Evolutionary conservation across 23 tunicate species (phyloP).

Genomic region (Corella eumyota): DNA sequence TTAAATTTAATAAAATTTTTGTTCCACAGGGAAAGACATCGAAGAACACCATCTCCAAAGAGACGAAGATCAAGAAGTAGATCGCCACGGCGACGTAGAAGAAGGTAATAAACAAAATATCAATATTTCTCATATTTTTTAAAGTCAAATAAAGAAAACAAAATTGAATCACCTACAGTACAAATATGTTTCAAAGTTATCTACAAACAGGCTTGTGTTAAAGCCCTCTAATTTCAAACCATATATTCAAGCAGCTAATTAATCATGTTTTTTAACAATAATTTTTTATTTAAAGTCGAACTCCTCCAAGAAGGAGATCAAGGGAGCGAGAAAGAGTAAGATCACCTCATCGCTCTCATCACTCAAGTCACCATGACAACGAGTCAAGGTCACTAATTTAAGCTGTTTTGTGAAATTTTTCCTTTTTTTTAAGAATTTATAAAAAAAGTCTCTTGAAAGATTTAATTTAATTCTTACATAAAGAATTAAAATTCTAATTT

Average conservation of each 20-base stretch:
- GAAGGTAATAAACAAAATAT: slow-evolving; percentile 26
- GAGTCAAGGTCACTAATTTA: slow-evolving; percentile 1
- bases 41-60: slow-evolving; percentile 60
- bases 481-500: not conserved
- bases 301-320: slow-evolving; percentile 67
- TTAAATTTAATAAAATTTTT: not conserved
- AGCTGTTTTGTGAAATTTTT: not conserved
- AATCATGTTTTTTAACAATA: too few relatives aligned
- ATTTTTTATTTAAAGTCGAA: too few relatives aligned
- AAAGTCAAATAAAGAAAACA: too few relatives aligned
- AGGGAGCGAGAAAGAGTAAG: slow-evolving; percentile 38
- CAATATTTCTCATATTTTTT: not conserved
- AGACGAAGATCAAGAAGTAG: slow-evolving; percentile 72
- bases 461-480: too few relatives aligned
- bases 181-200: too few relatives aligned
- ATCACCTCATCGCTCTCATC: slow-evolving; percentile 35
- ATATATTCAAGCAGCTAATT: too few relatives aligned
- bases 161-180: too few relatives aligned
- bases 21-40: slow-evolving; percentile 34
- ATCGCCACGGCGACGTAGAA: slow-evolving; percentile 56
- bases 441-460: too few relatives aligned
- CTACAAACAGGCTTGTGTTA: too few relatives aligned
- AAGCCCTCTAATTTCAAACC: too few relatives aligned
- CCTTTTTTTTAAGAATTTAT: too few relatives aligned
- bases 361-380: slow-evolving; percentile 33